Evolutionary conservation across 2,797 vertebrate species (phyloP), one percentile per base, ranked within the genome.

Genomic region (Pangasius krempfi): DNA sequence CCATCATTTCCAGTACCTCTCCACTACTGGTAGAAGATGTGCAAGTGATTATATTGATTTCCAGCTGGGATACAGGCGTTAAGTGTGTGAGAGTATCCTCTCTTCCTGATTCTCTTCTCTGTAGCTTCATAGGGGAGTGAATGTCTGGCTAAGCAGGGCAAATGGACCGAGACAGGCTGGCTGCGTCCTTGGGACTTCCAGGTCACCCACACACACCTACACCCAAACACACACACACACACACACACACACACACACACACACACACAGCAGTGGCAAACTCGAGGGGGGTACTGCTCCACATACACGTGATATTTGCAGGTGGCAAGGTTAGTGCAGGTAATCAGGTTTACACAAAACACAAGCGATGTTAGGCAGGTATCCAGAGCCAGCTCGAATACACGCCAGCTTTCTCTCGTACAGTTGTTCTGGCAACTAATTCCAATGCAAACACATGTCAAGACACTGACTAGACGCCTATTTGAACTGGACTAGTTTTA

Each of bases 391-490:
- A 13, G 84, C 40, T 56, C 8, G 54, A 44, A 56, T 47, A 72
- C 14, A 58, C 10, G 8, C 30, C 80, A 10, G 44, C 47, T 80
- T 22, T 81, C 37, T 5, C 27, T 64, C 13, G 16, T 30, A 30
- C 20, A 40, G 89, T 66, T 82, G 83, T 82, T 82, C 68, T 89
- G 84, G 90, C 82, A 87, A 89, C 90, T 94, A 95, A 96, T 95
- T 94, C 93, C 92, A 90, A 87, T 12, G 89, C 90, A 94, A 96
- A 95, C 93, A 94, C 83, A 91, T 27, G 40, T 86, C 66, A 87
- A 54, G 66, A 88, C 72, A 33, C 33, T 20, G 56, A 56, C 7
- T 16, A 58, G 80, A 73, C 16, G 2, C 20, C 33, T 4, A 25
- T 37, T 81, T 37, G 30, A 18, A 13, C 25, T 27, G 80, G 33